Percentiles rank a stretch among this genome's conserved stretches.
phyloP scores from a whole-genome alignment of 2,888 invertebrate species.

The Rotaria macrura region DNA sequence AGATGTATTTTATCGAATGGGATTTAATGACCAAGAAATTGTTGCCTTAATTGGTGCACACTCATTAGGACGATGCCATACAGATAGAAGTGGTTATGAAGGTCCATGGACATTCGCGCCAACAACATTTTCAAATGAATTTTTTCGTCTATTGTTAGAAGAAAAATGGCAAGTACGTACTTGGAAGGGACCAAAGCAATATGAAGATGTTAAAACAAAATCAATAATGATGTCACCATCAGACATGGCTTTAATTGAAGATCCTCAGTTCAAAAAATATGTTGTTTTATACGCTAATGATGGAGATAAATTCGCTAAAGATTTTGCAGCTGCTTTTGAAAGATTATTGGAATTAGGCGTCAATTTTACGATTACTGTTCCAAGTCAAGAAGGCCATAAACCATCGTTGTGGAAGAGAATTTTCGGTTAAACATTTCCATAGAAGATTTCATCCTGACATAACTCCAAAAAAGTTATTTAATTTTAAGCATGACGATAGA shows the following conservation, averaged over 20 bases:
- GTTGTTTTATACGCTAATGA: background rate
- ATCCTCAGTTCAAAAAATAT: background rate
- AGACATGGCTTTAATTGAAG: background rate
- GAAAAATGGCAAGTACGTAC: background rate
- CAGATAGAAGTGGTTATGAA: background rate
- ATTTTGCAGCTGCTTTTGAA: background rate
- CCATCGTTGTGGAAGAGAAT: background rate
- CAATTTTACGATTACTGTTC: background rate
- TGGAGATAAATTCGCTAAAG: background rate
- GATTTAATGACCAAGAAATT: slow-evolving; percentile 5
- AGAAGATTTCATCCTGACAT: too few species aligned
- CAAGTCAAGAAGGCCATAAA: background rate
- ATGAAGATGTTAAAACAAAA: background rate
- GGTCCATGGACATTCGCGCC: slow-evolving; percentile 4
- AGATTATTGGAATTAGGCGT: slow-evolving; percentile 15
- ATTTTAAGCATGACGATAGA: too few species aligned
- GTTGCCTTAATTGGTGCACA: background rate
- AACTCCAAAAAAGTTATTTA: too few species aligned
- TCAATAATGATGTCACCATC: background rate
- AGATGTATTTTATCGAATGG: slow-evolving; percentile 9
- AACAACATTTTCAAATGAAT: slow-evolving; percentile 9
- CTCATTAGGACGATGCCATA: background rate
- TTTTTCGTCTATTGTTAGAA: slow-evolving; percentile 7
- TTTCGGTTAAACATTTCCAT: background rate
- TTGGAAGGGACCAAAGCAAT: background rate